Evolutionary conservation across 2,797 vertebrate genomes (phyloP).

Genomic region (Catharus ustulatus): DNA sequence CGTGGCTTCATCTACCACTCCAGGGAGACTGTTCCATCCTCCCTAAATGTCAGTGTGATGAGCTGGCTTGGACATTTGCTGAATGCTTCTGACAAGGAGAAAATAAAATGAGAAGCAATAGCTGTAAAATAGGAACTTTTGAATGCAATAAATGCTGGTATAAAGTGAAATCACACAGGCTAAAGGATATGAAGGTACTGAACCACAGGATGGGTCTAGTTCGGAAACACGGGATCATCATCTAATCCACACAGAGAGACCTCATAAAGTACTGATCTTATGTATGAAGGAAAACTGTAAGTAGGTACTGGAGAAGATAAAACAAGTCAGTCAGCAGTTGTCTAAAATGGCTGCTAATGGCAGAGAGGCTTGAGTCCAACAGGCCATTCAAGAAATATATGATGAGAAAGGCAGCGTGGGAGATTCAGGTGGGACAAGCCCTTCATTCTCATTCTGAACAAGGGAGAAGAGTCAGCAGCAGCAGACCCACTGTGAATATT

Average conservation of each 20-base stretch:
- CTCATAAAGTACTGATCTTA: not conserved
- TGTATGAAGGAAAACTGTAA: not conserved
- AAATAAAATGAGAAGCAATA: slow-evolving; percentile 50
- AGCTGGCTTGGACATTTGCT: slow-evolving; percentile 39
- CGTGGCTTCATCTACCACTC: not conserved
- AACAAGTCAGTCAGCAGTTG: not conserved
- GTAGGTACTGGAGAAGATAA: not conserved
- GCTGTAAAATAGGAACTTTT: slow-evolving; percentile 20
- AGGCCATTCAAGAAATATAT: not conserved
- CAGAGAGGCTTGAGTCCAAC: not conserved
- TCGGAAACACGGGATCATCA: not conserved
- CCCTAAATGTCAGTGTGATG: slow-evolving; percentile 47
- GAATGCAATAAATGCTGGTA: slow-evolving; percentile 11
- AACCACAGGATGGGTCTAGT: not conserved
- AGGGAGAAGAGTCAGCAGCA: not conserved
- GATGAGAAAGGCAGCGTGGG: not conserved
- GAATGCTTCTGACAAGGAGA: slow-evolving; percentile 39
- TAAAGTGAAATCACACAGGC: not conserved
- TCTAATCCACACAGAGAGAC: not conserved
- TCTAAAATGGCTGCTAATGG: not conserved
- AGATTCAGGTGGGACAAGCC: not conserved
- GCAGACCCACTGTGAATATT: not conserved
- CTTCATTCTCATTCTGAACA: not conserved
- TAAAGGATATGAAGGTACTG: not conserved
- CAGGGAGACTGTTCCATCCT: slow-evolving; percentile 34